phyloP scores from a whole-genome alignment of 2,888 invertebrate genomes.

The Reticulitermes lucifugus region DNA sequence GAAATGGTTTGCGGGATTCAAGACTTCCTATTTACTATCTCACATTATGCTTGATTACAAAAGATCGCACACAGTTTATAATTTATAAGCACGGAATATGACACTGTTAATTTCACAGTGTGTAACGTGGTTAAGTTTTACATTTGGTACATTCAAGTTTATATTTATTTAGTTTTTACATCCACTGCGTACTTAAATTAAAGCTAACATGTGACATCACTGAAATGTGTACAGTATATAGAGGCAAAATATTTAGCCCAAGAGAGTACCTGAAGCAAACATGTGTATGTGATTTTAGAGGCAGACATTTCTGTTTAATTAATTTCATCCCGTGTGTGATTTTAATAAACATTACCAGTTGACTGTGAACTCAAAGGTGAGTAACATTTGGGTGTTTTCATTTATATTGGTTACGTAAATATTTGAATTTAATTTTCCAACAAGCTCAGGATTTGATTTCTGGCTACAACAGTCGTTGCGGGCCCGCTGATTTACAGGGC shows the following conservation, averaged over 20 bases:
- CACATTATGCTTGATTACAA: too few species aligned
- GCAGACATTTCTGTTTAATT: background rate
- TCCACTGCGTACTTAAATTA: too few species aligned
- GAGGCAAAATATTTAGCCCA: background rate
- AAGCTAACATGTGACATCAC: too few species aligned
- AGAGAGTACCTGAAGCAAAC: background rate
- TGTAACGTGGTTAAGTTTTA: too few species aligned
- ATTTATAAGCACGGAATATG: too few species aligned
- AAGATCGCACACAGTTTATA: too few species aligned
- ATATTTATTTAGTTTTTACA: too few species aligned
- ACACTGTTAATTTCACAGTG: too few species aligned
- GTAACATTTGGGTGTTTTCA: background rate
- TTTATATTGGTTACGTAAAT: background rate
- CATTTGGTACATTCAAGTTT: too few species aligned
- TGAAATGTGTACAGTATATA: background rate
- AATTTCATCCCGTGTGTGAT: background rate
- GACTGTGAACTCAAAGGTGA: conserved; percentile 4
- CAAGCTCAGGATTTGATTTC: background rate
- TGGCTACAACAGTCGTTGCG: background rate
- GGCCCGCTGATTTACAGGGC: too few species aligned
- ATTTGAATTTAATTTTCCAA: background rate
- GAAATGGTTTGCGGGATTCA: too few species aligned
- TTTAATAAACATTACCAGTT: background rate
- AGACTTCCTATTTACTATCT: too few species aligned
- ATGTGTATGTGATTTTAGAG: background rate